A percentile compares a stretch with the other conserved stretches of the same genome.
These are phyloP conservation scores for Formica aserva DNA, from an alignment of 2,888 invertebrate species.

Conservation along the genomic window DNA sequence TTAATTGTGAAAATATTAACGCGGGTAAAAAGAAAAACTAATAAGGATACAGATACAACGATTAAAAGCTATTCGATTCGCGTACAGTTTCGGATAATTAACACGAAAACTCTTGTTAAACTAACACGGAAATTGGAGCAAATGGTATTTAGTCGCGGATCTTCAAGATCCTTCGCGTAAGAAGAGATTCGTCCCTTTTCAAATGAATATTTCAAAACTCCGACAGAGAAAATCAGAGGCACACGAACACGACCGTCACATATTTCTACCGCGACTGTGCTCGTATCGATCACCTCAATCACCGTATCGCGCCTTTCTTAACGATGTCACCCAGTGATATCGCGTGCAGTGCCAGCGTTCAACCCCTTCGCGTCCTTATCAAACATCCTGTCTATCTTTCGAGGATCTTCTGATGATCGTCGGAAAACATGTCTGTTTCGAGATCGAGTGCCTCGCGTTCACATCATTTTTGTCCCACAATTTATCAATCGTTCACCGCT, in stretches of 20 bases:
- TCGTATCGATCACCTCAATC: constrained; percentile 22
- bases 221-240: not conserved
- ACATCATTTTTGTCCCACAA: not conserved
- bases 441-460: constrained; percentile 4
- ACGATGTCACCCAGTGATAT: not conserved
- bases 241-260: constrained; percentile 31
- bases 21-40: not conserved
- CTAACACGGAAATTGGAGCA: not conserved
- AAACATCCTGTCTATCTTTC: not conserved
- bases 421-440: not conserved
- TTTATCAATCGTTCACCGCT: not conserved
- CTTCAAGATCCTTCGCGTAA: not conserved
- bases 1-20: not conserved
- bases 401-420: not conserved
- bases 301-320: not conserved
- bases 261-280: constrained; percentile 3
- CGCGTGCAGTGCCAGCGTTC: not conserved
- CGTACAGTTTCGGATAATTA: constrained; percentile 20
- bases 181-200: not conserved
- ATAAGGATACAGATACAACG: not conserved
- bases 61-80: not conserved
- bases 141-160: not conserved
- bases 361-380: not conserved
- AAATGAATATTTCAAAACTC: not conserved
- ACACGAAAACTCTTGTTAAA: not conserved